Percentiles rank a stretch among this genome's conserved stretches.
These are phyloP conservation scores for Leptinotarsa tumamoca DNA, from an alignment of 2,888 invertebrate species.

Conservation along the genomic window DNA sequence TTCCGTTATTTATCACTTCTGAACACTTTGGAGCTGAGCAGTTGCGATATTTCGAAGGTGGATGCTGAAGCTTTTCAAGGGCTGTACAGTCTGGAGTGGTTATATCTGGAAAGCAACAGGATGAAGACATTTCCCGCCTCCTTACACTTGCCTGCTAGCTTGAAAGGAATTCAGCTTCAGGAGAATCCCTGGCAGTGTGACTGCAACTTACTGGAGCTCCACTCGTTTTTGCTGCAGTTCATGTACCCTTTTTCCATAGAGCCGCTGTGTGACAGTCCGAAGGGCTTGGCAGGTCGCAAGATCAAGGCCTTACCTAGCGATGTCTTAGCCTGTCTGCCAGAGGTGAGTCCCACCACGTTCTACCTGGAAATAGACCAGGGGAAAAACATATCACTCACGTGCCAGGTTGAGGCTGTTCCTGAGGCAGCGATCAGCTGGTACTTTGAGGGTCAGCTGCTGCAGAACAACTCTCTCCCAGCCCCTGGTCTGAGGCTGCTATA, in stretches of 20 bases:
- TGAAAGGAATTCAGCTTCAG: slow-evolving; percentile 85
- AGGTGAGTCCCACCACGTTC: slow-evolving; percentile 79
- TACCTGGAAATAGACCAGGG: slow-evolving; percentile 83
- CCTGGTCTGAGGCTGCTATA: slow-evolving; percentile 76
- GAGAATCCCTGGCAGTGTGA: slow-evolving; percentile 92
- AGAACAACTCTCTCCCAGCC: slow-evolving; percentile 78
- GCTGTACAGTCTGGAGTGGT: slow-evolving; percentile 84
- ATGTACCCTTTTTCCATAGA: slow-evolving; percentile 83
- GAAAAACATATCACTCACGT: slow-evolving; percentile 83
- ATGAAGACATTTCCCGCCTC: slow-evolving; percentile 77
- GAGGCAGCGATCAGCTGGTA: slow-evolving; percentile 85
- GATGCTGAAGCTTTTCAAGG: slow-evolving; percentile 86
- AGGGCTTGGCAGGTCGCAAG: slow-evolving; percentile 69
- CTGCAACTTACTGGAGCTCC: slow-evolving; percentile 82
- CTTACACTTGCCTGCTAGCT: slow-evolving; percentile 77
- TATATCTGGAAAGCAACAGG: slow-evolving; percentile 85
- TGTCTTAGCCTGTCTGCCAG: slow-evolving; percentile 85
- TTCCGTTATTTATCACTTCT: slow-evolving; percentile 82
- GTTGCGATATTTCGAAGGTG: slow-evolving; percentile 82
- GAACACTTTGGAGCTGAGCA: slow-evolving; percentile 83
- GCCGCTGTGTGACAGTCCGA: slow-evolving; percentile 81
- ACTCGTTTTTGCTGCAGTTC: slow-evolving; percentile 81
- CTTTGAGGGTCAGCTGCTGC: slow-evolving; percentile 82
- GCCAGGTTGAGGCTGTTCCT: slow-evolving; percentile 81
- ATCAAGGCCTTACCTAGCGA: slow-evolving; percentile 76